These are phyloP conservation scores for Endotricha flammealis DNA, from an alignment of 2,888 invertebrate genomes.

Conservation along the genomic window DNA sequence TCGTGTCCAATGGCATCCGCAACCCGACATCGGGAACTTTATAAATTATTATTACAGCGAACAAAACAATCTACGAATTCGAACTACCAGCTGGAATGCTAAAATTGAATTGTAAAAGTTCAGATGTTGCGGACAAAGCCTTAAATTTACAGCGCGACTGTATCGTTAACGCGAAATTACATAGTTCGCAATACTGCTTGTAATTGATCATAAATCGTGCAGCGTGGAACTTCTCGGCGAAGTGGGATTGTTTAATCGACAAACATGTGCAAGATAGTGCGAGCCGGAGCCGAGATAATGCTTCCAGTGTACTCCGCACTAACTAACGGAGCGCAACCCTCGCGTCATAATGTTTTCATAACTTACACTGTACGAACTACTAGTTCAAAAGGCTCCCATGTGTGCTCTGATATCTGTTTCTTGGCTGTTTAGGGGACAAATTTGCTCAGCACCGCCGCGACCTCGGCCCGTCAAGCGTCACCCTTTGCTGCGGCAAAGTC, in stretches of 20 bases:
- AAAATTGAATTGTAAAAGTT: conserved; percentile 56
- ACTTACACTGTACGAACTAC: conserved; percentile 23
- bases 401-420: conserved; percentile 22
- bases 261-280: background rate
- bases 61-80: conserved; percentile 55
- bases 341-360: conserved; percentile 48
- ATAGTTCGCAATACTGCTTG: conserved; percentile 13
- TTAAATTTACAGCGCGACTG: conserved; percentile 28
- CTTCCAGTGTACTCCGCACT: conserved; percentile 20
- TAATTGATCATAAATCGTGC: conserved; percentile 13
- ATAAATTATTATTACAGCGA: conserved; percentile 58
- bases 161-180: conserved; percentile 20
- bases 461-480: conserved; percentile 30
- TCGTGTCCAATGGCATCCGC: conserved; percentile 45
- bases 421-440: conserved; percentile 18
- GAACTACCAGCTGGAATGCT: conserved; percentile 41
- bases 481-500: conserved; percentile 41
- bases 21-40: conserved; percentile 52
- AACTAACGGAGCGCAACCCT: conserved; percentile 40
- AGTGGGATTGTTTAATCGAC: background rate
- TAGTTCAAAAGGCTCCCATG: conserved; percentile 22
- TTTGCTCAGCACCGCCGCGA: conserved; percentile 23
- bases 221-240: conserved; percentile 5
- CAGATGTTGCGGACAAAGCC: conserved; percentile 32
- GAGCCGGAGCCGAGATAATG: background rate